Base-by-base conservation (phyloP, 2,888 invertebrate species). In the Iselma pallidipennis region DNA sequence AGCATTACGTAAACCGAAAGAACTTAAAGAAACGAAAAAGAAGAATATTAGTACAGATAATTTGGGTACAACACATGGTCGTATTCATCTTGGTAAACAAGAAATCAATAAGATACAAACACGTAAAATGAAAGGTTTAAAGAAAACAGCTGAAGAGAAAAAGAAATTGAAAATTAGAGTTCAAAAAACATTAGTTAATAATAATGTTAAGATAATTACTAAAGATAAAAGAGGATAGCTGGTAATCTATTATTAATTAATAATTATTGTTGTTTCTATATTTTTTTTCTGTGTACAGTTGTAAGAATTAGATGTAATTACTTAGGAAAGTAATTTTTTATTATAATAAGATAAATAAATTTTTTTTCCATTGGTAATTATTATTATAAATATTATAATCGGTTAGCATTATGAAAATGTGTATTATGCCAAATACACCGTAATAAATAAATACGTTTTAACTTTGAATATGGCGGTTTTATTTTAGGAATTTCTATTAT, bases 71-170 rank as follows among this genome's bases (percentile, higher is more conserved):
- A 94, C 90, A 73, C 86, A 94, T 75, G 98, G 96, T 45, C 90
- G 96, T 55, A 89, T 99, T 59, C 99, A 99, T 82, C 88, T 99
- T 84, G 93, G 94, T 69, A 90, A 89, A 73, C 98, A 98, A 77
- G 89, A 95, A 73, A 86, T 97, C 29, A 85, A 87, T 55, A 90
- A 88, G 68, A 82, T 98, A 66, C 96, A 97, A 79, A 95, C 95
- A 2, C 87, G 95, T 63, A 95, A 95, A 81, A 91, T 95, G 88
- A 95, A 95, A 81, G 96, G 94, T 37, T 82, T 96, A 54, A 90
- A 89, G 74, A 93, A 92, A 80, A 87, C 90, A 0, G 81, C 87
- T 0, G 86, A 87, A 61, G 92, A 92, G 74, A 88, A 83, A 71
- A 90, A 89, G 42, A 42, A 42, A 42, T 9, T 10, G 2, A 42